A percentile compares a stretch with the other conserved stretches of the same genome.
phyloP scores from a whole-genome alignment of 2,888 invertebrate genomes.

The Ennomos quercinarius region DNA sequence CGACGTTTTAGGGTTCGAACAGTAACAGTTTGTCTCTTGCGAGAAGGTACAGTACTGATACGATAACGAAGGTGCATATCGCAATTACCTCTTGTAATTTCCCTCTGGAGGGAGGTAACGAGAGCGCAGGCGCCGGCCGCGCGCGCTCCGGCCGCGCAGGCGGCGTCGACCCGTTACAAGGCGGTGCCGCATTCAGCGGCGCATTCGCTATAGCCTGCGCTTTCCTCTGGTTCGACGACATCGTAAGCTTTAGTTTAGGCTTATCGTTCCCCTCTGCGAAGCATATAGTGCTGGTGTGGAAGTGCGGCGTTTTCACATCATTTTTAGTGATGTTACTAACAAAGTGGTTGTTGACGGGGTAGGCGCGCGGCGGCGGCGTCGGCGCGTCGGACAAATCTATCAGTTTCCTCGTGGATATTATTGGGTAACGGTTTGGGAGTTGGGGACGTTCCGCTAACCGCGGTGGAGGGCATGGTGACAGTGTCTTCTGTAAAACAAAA shows the following conservation, averaged over 20 bases:
- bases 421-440: slow-evolving; percentile 75
- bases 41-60: slow-evolving; percentile 68
- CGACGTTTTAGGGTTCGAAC: slow-evolving; percentile 53
- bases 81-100: slow-evolving; percentile 77
- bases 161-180: slow-evolving; percentile 55
- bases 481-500: slow-evolving; percentile 82
- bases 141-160: slow-evolving; percentile 47
- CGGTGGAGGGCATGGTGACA: slow-evolving; percentile 77
- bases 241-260: slow-evolving; percentile 71
- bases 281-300: slow-evolving; percentile 79
- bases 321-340: slow-evolving; percentile 77
- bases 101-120: slow-evolving; percentile 49
- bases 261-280: slow-evolving; percentile 75
- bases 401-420: slow-evolving; percentile 76
- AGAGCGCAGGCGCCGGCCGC: slow-evolving; percentile 45
- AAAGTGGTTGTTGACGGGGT: slow-evolving; percentile 56
- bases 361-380: slow-evolving; percentile 70
- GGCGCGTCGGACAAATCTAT: slow-evolving; percentile 78
- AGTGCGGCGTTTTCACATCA: slow-evolving; percentile 60
- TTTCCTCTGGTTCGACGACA: slow-evolving; percentile 69
- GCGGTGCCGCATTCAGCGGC: slow-evolving; percentile 42
- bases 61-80: slow-evolving; percentile 73
- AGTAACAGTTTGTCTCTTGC: slow-evolving; percentile 59
- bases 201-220: slow-evolving; percentile 33
- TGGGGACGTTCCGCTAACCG: slow-evolving; percentile 79